phyloP scores from a whole-genome alignment of 2,797 vertebrate genomes.

The Protonibea diacanthus region DNA sequence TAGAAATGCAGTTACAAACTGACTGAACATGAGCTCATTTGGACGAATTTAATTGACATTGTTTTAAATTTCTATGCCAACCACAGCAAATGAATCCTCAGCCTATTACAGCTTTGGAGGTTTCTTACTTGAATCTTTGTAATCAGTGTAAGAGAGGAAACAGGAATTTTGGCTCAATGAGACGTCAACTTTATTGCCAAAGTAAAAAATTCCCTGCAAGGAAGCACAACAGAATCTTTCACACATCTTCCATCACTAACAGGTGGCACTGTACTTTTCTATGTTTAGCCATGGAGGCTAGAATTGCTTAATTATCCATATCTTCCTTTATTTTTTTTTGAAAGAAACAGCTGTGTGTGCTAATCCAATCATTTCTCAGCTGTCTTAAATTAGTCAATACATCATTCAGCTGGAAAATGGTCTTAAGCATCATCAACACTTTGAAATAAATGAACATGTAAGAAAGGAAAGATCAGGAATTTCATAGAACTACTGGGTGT shows the following conservation, averaged over 20 bases:
- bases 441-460: neutral
- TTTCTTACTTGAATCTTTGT: neutral
- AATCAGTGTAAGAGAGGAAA: no score
- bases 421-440: neutral
- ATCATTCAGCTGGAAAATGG: no score
- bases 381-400: neutral
- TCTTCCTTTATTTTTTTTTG: constrained; percentile 4
- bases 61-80: neutral
- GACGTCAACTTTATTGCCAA: neutral
- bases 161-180: neutral
- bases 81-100: neutral
- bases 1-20: neutral
- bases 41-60: neutral
- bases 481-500: neutral
- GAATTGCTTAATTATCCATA: constrained; percentile 1
- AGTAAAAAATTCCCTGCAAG: neutral
- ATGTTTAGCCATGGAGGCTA: neutral
- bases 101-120: neutral
- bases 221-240: constrained; percentile 4
- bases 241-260: constrained; percentile 38
- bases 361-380: constrained; percentile 1
- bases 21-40: neutral
- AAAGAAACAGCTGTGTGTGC: constrained; percentile 20
- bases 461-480: neutral
- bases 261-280: constrained; percentile 30